Percentiles rank a stretch among this genome's conserved stretches.
Evolutionary conservation across 2,797 vertebrate species (phyloP).

Genomic region (Benthosema pterotum): DNA sequence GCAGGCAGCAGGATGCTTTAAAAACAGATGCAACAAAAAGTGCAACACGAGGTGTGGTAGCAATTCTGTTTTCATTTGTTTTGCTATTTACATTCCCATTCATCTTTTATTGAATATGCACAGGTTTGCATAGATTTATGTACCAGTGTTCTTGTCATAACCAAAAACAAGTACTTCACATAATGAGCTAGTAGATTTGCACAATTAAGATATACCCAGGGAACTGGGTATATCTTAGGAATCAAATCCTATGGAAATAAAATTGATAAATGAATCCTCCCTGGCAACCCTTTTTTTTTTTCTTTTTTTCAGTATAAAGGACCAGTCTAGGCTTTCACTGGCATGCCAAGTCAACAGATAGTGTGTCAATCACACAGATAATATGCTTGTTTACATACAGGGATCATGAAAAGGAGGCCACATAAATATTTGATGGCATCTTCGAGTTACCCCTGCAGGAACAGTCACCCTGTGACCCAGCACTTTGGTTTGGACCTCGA

Average conservation of each 20-base stretch:
- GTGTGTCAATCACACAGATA: slow-evolving; percentile 69
- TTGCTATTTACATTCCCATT: slow-evolving; percentile 7
- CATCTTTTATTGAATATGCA: slow-evolving; percentile 20
- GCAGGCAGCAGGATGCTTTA: slow-evolving; percentile 10
- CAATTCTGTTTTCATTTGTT: slow-evolving; percentile 14
- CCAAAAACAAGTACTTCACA: neutral
- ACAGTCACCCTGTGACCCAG: slow-evolving; percentile 71
- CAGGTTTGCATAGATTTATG: neutral
- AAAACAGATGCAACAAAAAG: slow-evolving; percentile 11
- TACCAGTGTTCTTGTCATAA: slow-evolving; percentile 17
- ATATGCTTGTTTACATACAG: slow-evolving; percentile 77
- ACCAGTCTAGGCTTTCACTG: slow-evolving; percentile 66
- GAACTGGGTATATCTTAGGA: no score
- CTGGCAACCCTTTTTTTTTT: slow-evolving; percentile 48
- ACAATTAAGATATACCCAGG: slow-evolving; percentile 6
- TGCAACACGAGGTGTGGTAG: neutral
- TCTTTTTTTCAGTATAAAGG: slow-evolving; percentile 46
- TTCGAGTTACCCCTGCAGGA: slow-evolving; percentile 78
- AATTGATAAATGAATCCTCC: slow-evolving; percentile 48
- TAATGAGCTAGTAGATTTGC: neutral
- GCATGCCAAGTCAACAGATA: slow-evolving; percentile 47
- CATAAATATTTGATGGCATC: slow-evolving; percentile 79
- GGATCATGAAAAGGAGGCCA: slow-evolving; percentile 74
- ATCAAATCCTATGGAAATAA: slow-evolving; percentile 38
- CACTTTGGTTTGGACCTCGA: slow-evolving; percentile 55